A percentile compares a stretch with the other conserved stretches of the same genome.
Conservation (phyloP, 2,113 vertebrate genomes). For the Bubalus kerabau region DNA sequence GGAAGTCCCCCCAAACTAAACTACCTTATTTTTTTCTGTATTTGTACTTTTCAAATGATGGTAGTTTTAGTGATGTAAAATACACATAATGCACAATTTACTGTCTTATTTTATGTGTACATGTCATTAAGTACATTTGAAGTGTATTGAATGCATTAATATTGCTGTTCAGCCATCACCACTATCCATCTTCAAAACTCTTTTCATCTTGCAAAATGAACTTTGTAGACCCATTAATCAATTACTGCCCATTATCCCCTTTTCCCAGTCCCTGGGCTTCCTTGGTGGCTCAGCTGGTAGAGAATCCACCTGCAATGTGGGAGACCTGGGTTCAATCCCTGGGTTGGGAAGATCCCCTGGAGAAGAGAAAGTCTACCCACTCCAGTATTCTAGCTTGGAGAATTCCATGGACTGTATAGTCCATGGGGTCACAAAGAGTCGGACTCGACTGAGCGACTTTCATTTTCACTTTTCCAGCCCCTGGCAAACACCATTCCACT, state of each 20-base stretch:
- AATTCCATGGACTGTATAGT: neutral
- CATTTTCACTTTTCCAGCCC: neutral
- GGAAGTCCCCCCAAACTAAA: neutral
- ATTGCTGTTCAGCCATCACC: neutral
- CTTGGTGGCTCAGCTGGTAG: neutral
- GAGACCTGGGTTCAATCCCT: neutral
- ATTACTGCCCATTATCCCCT: neutral
- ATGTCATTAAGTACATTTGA: neutral
- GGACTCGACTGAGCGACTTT: neutral
- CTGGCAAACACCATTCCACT: neutral
- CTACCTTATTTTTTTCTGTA: neutral
- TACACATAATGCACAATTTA: neutral
- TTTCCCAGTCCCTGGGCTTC: neutral
- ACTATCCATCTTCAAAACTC: neutral
- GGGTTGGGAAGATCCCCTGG: neutral
- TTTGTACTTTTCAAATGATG: neutral
- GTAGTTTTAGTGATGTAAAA: neutral
- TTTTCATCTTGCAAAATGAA: neutral
- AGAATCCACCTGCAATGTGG: neutral
- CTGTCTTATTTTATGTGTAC: neutral
- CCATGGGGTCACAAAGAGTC: neutral
- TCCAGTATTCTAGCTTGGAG: neutral
- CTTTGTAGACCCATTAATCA: neutral
- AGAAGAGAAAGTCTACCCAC: neutral
- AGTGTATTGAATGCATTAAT: neutral